Evolutionary conservation across 1,140 invertebrate species (phyloP).

Genomic region (Zaprionus ghesquierei): DNA sequence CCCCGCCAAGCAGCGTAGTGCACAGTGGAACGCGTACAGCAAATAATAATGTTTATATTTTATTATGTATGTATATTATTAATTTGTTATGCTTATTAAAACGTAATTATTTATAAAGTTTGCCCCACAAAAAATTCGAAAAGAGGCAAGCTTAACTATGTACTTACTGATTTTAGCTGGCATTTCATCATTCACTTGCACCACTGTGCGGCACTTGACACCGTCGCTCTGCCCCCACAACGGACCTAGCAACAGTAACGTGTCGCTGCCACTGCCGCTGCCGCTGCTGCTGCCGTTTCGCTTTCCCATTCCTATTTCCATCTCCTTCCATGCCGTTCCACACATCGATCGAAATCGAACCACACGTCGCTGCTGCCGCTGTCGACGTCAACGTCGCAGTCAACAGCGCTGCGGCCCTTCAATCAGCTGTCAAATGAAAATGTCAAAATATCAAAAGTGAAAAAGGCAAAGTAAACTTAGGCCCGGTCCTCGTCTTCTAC

Average conservation of each 20-base stretch:
- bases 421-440: conserved; percentile 81
- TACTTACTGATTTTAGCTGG: no score
- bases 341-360: conserved; percentile 69
- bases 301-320: not conserved
- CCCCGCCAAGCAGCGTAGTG: conserved; percentile 18
- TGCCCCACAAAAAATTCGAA: no score
- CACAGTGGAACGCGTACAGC: conserved; percentile 18
- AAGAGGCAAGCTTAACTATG: no score
- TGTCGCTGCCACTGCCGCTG: conserved; percentile 31
- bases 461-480: conserved; percentile 80
- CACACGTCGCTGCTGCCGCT: conserved; percentile 24
- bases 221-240: conserved; percentile 32
- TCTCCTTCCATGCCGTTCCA: not conserved
- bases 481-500: conserved; percentile 42
- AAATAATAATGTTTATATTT: no score
- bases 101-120: no score
- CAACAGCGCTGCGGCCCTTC: conserved; percentile 53
- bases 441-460: conserved; percentile 81
- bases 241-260: conserved; percentile 55
- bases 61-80: no score
- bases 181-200: no score
- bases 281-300: conserved; percentile 13
- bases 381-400: conserved; percentile 32
- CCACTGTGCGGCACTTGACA: conserved; percentile 60
- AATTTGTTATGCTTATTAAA: no score